Conservation (phyloP, 2,797 vertebrate species). For the Setipinna tenuifilis region DNA sequence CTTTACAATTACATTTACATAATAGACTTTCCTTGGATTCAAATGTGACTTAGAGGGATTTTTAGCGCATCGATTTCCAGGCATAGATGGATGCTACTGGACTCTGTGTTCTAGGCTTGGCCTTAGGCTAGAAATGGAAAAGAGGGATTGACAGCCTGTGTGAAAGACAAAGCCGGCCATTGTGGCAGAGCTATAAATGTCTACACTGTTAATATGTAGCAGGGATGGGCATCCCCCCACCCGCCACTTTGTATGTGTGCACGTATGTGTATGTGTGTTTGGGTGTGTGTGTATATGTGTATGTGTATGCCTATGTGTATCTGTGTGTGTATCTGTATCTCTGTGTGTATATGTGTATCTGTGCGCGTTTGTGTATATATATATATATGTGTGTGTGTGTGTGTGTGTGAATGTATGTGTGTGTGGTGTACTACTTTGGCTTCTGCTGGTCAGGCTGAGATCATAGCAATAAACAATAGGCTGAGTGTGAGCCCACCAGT, state of each 20-base stretch:
- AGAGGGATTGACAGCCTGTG: constrained; percentile 59
- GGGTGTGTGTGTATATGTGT: neutral
- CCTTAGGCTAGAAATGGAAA: constrained; percentile 21
- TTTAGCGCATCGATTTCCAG: neutral
- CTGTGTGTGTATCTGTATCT: neutral
- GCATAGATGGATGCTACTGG: constrained; percentile 37
- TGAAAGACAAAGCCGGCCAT: constrained; percentile 72
- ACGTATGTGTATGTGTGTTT: neutral
- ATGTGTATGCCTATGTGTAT: constrained; percentile 13
- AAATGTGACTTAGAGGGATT: neutral
- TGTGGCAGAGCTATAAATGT: constrained; percentile 79
- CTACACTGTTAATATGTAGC: constrained; percentile 76
- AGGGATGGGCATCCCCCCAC: constrained; percentile 62
- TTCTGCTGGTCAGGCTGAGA: constrained; percentile 67
- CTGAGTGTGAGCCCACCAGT: constrained; percentile 70
- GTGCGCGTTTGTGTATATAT: neutral
- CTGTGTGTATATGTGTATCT: constrained; percentile 12
- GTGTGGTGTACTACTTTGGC: constrained; percentile 41
- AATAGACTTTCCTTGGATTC: neutral
- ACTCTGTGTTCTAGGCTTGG: constrained; percentile 56
- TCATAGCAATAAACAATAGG: constrained; percentile 77
- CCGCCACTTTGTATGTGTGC: constrained; percentile 5
- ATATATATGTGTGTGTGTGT: neutral
- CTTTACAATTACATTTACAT: neutral
- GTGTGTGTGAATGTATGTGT: neutral